Evolutionary conservation across 2,888 invertebrate genomes (phyloP).

Genomic region (Cactoblastis cactorum): DNA sequence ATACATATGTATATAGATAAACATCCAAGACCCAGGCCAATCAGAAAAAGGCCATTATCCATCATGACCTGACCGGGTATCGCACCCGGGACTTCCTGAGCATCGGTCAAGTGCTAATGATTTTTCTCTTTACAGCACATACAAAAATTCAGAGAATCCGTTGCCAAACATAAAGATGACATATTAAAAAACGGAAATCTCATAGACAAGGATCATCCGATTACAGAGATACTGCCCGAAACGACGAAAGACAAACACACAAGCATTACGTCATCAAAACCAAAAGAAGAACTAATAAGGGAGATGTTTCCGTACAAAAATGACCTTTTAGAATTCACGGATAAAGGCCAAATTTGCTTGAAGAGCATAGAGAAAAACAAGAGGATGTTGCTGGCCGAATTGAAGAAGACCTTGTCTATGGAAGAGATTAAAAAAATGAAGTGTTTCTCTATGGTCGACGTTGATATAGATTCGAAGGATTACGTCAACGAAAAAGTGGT

Average conservation of each 20-base stretch:
- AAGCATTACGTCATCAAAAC: conserved; percentile 11
- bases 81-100: too few species aligned
- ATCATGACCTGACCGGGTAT: too few species aligned
- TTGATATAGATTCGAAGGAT: conserved; percentile 53
- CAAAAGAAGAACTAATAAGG: conserved; percentile 19
- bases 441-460: conserved; percentile 72
- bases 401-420: conserved; percentile 38
- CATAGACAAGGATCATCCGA: conserved; percentile 37
- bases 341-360: conserved; percentile 48
- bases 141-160: conserved; percentile 51
- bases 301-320: conserved; percentile 55
- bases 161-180: conserved; percentile 46
- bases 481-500: conserved; percentile 56
- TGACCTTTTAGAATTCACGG: conserved; percentile 28
- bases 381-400: conserved; percentile 40
- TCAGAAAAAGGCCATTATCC: neutral
- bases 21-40: too few species aligned
- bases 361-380: conserved; percentile 65
- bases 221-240: conserved; percentile 51
- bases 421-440: conserved; percentile 51
- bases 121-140: conserved; percentile 47
- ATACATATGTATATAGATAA: too few species aligned
- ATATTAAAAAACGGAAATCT: conserved; percentile 47
- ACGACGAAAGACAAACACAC: conserved; percentile 25
- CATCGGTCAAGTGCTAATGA: neutral